phyloP scores from a whole-genome alignment of 2,797 vertebrate genomes.

The Todus mexicanus region DNA sequence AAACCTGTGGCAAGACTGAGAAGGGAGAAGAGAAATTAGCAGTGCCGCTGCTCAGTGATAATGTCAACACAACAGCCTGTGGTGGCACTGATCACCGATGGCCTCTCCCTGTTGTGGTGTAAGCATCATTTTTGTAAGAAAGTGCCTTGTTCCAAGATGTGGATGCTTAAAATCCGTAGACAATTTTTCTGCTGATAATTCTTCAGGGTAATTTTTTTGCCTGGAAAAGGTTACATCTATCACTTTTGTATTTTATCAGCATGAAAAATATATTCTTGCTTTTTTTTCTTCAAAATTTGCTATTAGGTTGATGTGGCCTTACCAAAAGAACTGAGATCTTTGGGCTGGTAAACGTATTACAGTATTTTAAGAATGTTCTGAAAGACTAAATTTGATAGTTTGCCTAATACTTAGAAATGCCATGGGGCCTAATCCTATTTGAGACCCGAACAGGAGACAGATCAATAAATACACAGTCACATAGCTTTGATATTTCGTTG shows the following conservation, averaged over 20 bases:
- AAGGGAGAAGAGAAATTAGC: background rate
- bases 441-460: background rate
- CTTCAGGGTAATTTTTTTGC: background rate
- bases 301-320: background rate
- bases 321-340: background rate
- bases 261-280: background rate
- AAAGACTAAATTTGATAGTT: slow-evolving; percentile 29
- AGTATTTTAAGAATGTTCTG: slow-evolving; percentile 7
- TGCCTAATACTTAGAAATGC: slow-evolving; percentile 33
- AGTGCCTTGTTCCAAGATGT: background rate
- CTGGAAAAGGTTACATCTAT: background rate
- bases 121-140: background rate
- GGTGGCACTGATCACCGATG: background rate
- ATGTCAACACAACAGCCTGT: background rate
- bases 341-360: background rate
- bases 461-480: slow-evolving; percentile 30
- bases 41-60: background rate
- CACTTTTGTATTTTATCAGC: background rate
- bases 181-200: background rate
- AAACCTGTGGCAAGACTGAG: background rate
- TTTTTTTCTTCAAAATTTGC: background rate
- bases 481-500: background rate
- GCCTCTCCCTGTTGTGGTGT: background rate
- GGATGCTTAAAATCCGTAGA: background rate
- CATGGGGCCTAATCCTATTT: slow-evolving; percentile 36